phyloP scores from a whole-genome alignment of 92 coral and sea anemone species.

The Pocillopora meandrina region DNA sequence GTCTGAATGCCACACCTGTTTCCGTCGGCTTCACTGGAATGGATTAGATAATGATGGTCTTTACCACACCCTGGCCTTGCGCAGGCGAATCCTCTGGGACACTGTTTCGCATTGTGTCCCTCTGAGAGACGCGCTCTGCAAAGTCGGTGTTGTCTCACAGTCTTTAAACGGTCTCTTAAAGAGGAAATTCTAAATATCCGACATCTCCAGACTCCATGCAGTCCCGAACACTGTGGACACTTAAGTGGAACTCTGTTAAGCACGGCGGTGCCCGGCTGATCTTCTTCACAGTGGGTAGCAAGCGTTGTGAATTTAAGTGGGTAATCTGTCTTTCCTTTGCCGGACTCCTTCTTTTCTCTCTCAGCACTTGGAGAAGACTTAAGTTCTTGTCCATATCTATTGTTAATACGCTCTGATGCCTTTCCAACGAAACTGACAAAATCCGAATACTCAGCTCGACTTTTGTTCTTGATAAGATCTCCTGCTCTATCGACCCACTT shows the following conservation, averaged over 20 bases:
- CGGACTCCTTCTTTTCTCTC: constrained; percentile 9
- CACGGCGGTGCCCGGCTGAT: not conserved
- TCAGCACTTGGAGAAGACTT: not conserved
- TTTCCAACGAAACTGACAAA: constrained; percentile 50
- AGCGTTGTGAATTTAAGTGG: constrained; percentile 37
- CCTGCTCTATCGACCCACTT: constrained; percentile 32
- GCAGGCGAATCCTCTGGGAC: constrained; percentile 61
- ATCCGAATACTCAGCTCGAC: constrained; percentile 48
- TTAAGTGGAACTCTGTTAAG: not conserved
- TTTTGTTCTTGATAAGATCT: constrained; percentile 58
- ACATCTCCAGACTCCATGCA: no score
- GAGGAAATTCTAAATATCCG: no score
- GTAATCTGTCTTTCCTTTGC: constrained; percentile 10
- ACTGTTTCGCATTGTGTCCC: constrained; percentile 57
- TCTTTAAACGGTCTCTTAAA: constrained; percentile 27
- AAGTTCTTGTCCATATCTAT: constrained; percentile 42
- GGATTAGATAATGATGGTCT: constrained; percentile 58
- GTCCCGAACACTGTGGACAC: no score
- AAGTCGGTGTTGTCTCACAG: constrained; percentile 55
- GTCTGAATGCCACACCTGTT: not conserved
- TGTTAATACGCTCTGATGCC: constrained; percentile 53
- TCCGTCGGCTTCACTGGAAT: constrained; percentile 26
- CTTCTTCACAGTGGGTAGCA: constrained; percentile 18
- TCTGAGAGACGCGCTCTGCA: constrained; percentile 67
- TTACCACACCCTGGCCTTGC: constrained; percentile 58